Conservation (phyloP, 2,888 invertebrate genomes). For the Eupeodes luniger region DNA sequence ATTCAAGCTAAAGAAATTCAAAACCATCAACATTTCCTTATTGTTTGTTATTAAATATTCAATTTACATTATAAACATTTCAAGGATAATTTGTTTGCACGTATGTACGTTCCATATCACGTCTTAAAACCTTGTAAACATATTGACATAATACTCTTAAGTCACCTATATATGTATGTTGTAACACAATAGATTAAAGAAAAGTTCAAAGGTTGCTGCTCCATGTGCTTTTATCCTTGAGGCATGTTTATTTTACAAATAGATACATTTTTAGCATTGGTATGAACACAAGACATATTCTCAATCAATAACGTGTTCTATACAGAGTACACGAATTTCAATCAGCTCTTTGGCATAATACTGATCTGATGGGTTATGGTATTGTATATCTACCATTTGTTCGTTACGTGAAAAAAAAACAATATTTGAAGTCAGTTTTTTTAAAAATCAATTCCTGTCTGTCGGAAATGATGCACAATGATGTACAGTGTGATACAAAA, state of each 20-base stretch:
- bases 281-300: neutral
- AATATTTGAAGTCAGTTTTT: neutral
- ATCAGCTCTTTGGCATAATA: neutral
- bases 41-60: too few relatives aligned
- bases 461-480: neutral
- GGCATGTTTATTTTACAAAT: neutral
- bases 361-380: neutral
- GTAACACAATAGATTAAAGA: neutral
- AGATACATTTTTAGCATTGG: neutral
- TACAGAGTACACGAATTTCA: neutral
- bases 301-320: slow-evolving; percentile 13
- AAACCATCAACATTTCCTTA: too few relatives aligned
- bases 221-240: neutral
- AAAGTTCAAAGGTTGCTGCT: neutral
- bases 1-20: too few relatives aligned
- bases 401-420: neutral
- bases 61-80: too few relatives aligned
- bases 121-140: too few relatives aligned
- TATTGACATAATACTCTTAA: neutral
- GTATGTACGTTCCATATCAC: too few relatives aligned
- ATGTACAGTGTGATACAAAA: neutral
- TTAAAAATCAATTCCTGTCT: neutral
- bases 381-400: neutral
- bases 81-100: too few relatives aligned
- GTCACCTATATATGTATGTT: neutral